A percentile compares a stretch with the other conserved stretches of the same genome.
phyloP scores from a whole-genome alignment of 2,113 vertebrate species.

The Acanthisitta chloris region DNA sequence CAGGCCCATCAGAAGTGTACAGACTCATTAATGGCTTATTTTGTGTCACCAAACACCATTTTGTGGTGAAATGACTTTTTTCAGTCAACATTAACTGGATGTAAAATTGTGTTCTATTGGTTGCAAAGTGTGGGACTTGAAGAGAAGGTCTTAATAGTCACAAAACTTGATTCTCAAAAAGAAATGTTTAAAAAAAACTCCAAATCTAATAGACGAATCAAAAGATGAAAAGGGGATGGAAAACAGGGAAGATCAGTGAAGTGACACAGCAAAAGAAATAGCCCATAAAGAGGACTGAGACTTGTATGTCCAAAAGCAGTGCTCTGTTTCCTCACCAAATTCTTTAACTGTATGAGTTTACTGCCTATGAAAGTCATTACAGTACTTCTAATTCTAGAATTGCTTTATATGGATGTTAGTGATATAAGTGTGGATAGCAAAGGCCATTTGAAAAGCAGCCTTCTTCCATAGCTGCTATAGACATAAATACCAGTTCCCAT shows the following conservation, averaged over 20 bases:
- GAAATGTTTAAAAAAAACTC: neutral
- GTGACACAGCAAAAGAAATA: neutral
- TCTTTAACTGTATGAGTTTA: neutral
- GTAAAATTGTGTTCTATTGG: neutral
- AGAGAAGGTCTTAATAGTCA: neutral
- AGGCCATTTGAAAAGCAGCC: neutral
- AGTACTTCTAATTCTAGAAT: neutral
- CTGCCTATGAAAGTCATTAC: neutral
- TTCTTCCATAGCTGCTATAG: neutral
- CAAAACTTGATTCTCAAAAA: neutral
- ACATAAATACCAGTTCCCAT: neutral
- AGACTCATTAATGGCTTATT: neutral
- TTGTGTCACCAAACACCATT: neutral
- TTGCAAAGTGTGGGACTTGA: neutral
- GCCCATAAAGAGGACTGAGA: neutral
- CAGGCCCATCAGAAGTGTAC: neutral
- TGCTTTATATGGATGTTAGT: neutral
- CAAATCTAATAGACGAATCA: neutral
- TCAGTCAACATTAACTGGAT: neutral
- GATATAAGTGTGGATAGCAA: neutral
- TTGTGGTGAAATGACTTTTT: neutral
- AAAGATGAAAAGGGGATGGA: neutral
- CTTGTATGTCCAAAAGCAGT: neutral
- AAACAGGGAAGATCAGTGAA: neutral
- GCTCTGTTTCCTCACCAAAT: neutral